Evolutionary conservation across 2,797 vertebrate genomes (phyloP).

Genomic region (Rhynchotus rufescens): DNA sequence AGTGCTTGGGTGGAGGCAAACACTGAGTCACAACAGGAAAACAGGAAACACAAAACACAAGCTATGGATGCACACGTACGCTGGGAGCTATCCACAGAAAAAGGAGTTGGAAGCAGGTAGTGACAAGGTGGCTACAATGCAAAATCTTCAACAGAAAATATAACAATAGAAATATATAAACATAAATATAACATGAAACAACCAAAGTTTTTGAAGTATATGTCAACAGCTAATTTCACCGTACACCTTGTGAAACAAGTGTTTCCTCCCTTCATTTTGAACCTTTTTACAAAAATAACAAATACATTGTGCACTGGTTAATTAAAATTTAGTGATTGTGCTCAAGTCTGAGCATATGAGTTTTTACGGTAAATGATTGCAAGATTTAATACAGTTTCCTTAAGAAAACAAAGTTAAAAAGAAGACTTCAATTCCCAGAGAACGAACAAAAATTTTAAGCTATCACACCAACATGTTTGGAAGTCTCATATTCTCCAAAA

Average conservation of each 20-base stretch:
- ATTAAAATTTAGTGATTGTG: not conserved
- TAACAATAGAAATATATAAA: too few relatives aligned
- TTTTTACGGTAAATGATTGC: not conserved
- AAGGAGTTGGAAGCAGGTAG: not conserved
- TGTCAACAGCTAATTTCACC: not conserved
- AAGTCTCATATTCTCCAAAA: not conserved
- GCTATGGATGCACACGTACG: not conserved
- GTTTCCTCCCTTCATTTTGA: not conserved
- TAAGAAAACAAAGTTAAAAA: not conserved
- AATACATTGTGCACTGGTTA: not conserved
- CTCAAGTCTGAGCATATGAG: not conserved
- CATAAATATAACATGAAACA: not conserved
- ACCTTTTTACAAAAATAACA: too few relatives aligned
- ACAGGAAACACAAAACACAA: not conserved
- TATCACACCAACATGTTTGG: not conserved
- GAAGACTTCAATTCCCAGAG: not conserved
- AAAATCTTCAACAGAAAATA: not conserved
- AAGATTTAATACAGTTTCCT: not conserved
- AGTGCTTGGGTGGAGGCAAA: not conserved
- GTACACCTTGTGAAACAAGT: rapidly evolving
- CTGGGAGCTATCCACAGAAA: not conserved
- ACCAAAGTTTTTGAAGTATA: not conserved
- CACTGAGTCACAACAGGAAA: not conserved
- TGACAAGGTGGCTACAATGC: not conserved
- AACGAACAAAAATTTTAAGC: not conserved